Base-by-base conservation (phyloP, 2,888 invertebrate species). In the Patella pellucida region DNA sequence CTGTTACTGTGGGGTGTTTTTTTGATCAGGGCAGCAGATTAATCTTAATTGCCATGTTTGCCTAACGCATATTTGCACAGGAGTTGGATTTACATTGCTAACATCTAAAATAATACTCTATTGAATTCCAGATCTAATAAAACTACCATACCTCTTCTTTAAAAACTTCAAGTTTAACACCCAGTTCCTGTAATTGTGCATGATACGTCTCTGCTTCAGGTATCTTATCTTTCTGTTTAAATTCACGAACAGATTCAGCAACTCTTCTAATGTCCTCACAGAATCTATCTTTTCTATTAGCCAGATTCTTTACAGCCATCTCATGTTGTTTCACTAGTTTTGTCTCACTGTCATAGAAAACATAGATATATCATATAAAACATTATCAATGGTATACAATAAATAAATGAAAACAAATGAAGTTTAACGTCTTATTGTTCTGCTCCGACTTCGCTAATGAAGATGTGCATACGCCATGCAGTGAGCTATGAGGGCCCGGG, bases 281-380 rank as follows among this genome's bases (percentile, higher is more conserved):
- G 80, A 89, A 88, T 68, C 82, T 80, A 62, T 86, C 86, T 81
- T 88, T 86, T 81, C 85, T 85, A 50, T 89, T 88, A 68, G 81
- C 81, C 69, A 91, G 83, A 69, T 85, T 85, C 68, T 84, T 84
- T 9, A 87, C 80, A 52, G 89, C 89, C 16, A 87, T 82, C 68
- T 90, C 90, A 83, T 88, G 89, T 76, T 90, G 89, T 76, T 84
- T 87, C 51, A 85, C 83, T 51, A 91, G 84, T 75, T 89, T 89
- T 56, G 79, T 78, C 78, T 90, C 90, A 51, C 90, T 41, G 41
- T 7, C 41, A 41, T 41, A 41, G 41, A 41, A 41, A 41, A 41
- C 41, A 41, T 41, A 1, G 41, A 41, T 41, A 31, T 2, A 41
- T 41, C 41, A 41, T 41, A 41, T 41, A 41, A 41, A 1, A 41